Percentiles rank a stretch among this genome's conserved stretches.
phyloP scores from a whole-genome alignment of 2,888 invertebrate genomes.

The Empis livida region DNA sequence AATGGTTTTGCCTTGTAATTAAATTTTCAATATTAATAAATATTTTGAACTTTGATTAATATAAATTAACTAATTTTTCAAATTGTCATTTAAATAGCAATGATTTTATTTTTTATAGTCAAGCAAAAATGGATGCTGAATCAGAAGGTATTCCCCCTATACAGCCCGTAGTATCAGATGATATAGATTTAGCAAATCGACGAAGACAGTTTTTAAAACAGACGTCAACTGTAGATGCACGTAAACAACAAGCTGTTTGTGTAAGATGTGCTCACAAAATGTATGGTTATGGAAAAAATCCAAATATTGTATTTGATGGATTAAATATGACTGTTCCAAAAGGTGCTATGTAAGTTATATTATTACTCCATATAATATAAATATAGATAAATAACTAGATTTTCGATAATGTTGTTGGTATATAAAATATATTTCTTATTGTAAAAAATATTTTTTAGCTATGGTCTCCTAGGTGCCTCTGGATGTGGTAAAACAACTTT shows the following conservation, averaged over 20 bases:
- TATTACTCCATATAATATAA: too few species aligned
- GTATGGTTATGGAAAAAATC: constrained; percentile 67
- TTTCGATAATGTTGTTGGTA: too few species aligned
- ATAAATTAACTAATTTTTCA: too few species aligned
- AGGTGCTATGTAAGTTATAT: constrained; percentile 63
- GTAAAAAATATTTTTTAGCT: too few species aligned
- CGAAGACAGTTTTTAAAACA: constrained; percentile 46
- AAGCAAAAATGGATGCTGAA: constrained; percentile 29
- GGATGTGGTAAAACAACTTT: constrained; percentile 87
- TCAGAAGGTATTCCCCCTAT: constrained; percentile 33
- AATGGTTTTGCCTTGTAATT: too few species aligned
- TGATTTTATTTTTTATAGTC: background rate
- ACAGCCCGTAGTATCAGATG: constrained; percentile 24
- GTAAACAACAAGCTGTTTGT: constrained; percentile 71
- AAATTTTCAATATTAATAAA: too few species aligned
- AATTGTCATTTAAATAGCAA: too few species aligned
- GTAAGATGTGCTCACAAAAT: constrained; percentile 71
- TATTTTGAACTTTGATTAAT: too few species aligned
- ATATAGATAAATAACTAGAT: too few species aligned
- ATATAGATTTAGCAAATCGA: constrained; percentile 39
- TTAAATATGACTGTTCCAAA: constrained; percentile 87
- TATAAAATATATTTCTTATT: background rate
- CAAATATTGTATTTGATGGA: constrained; percentile 71
- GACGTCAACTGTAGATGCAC: constrained; percentile 54
- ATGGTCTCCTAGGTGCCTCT: constrained; percentile 78